Evolutionary conservation across 2,113 vertebrate genomes (phyloP).

Genomic region (Chionomys nivalis): DNA sequence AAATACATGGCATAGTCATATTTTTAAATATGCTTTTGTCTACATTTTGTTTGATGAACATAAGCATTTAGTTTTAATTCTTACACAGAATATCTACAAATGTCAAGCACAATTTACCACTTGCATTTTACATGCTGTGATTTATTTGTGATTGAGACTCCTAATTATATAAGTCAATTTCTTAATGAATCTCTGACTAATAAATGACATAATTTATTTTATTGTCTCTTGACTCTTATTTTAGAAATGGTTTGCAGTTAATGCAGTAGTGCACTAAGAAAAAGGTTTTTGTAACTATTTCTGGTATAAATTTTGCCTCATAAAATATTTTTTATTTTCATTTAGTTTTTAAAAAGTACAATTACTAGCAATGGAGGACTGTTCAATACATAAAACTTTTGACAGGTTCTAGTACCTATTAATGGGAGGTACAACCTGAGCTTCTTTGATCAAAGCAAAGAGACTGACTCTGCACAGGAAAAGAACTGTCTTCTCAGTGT

Average conservation of each 20-base stretch:
- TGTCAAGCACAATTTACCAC: slow-evolving; percentile 74
- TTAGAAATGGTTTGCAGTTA: slow-evolving; percentile 25
- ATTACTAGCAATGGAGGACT: neutral
- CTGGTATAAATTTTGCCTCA: neutral
- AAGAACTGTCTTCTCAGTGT: neutral
- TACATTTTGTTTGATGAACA: slow-evolving; percentile 49
- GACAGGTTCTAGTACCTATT: neutral
- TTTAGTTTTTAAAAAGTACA: neutral
- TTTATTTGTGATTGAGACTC: slow-evolving; percentile 76
- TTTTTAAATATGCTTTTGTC: slow-evolving; percentile 66
- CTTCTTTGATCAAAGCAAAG: neutral
- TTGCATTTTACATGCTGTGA: slow-evolving; percentile 64
- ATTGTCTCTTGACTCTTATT: neutral
- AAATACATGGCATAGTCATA: slow-evolving; percentile 55
- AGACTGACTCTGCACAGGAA: neutral
- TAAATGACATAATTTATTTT: slow-evolving; percentile 63
- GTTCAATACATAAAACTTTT: neutral
- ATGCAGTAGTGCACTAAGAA: neutral
- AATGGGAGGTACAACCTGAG: neutral
- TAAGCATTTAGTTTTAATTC: slow-evolving; percentile 46
- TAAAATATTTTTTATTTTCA: neutral
- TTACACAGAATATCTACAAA: slow-evolving; percentile 62
- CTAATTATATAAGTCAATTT: slow-evolving; percentile 65
- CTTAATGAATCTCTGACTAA: slow-evolving; percentile 79
- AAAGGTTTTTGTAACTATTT: neutral